These are phyloP conservation scores for Erebia palarica DNA, from an alignment of 2,888 invertebrate genomes.

Conservation along the genomic window DNA sequence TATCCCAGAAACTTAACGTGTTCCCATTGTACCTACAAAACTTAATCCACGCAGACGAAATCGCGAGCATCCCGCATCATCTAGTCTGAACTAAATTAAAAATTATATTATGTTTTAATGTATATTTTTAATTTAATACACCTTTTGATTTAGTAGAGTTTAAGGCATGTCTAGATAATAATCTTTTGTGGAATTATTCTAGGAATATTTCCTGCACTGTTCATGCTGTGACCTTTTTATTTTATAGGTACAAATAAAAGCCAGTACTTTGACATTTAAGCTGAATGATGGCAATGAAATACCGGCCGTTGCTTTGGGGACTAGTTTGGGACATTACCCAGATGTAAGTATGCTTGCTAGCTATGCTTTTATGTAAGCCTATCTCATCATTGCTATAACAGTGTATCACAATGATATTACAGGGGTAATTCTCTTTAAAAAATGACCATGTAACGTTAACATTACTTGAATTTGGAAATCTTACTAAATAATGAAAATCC, in stretches of 20 bases:
- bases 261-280: constrained; percentile 44
- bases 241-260: constrained; percentile 19
- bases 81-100: too few relatives aligned
- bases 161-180: background rate
- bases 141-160: background rate
- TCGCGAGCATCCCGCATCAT: too few relatives aligned
- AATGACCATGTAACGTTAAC: too few relatives aligned
- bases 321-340: constrained; percentile 66
- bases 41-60: too few relatives aligned
- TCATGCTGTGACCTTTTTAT: background rate
- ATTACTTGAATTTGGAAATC: too few relatives aligned
- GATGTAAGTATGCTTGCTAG: constrained; percentile 73
- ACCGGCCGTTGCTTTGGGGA: constrained; percentile 67
- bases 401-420: too few relatives aligned
- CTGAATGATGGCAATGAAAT: constrained; percentile 68
- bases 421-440: too few relatives aligned
- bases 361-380: background rate
- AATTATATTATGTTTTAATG: too few relatives aligned
- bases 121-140: background rate
- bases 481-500: too few relatives aligned
- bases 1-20: too few relatives aligned
- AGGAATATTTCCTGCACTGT: background rate
- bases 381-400: background rate
- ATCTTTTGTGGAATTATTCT: background rate
- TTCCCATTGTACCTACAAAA: too few relatives aligned